Evolutionary conservation across 2,113 vertebrate genomes (phyloP).

Genomic region (Chiloscyllium plagiosum): DNA sequence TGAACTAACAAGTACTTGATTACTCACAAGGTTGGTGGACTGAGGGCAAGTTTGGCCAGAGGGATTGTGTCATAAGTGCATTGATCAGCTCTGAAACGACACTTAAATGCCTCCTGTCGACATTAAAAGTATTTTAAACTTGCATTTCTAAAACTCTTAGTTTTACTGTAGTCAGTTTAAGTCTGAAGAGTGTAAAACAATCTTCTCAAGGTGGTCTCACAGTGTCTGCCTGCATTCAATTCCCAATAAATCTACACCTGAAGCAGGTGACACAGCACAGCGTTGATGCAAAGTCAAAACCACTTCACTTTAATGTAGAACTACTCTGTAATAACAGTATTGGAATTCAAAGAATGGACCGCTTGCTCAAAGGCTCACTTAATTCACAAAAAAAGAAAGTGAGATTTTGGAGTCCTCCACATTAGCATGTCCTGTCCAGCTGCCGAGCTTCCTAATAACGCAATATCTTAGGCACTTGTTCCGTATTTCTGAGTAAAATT

Average conservation of each 20-base stretch:
- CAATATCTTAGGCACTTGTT: neutral
- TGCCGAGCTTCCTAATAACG: neutral
- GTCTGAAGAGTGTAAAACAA: neutral
- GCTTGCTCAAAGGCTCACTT: neutral
- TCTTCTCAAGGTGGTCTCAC: neutral
- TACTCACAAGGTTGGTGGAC: neutral
- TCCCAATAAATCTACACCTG: neutral
- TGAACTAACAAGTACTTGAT: neutral
- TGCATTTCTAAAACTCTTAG: neutral
- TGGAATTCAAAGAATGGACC: neutral
- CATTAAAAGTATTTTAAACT: neutral
- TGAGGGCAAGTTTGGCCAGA: neutral
- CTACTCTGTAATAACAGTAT: neutral
- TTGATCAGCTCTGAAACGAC: neutral
- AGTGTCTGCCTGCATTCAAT: neutral
- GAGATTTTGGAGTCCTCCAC: neutral
- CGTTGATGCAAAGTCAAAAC: constrained; percentile 22
- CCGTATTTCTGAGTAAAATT: neutral
- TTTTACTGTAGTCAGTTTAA: neutral
- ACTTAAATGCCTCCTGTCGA: neutral
- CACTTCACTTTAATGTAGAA: constrained; percentile 3
- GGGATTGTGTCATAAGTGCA: neutral
- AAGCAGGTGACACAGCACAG: neutral
- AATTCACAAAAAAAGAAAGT: neutral
- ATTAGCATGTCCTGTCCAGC: neutral